These are phyloP conservation scores for Drosophila subsilvestris DNA, from an alignment of 2,888 invertebrate genomes.

Conservation along the genomic window DNA sequence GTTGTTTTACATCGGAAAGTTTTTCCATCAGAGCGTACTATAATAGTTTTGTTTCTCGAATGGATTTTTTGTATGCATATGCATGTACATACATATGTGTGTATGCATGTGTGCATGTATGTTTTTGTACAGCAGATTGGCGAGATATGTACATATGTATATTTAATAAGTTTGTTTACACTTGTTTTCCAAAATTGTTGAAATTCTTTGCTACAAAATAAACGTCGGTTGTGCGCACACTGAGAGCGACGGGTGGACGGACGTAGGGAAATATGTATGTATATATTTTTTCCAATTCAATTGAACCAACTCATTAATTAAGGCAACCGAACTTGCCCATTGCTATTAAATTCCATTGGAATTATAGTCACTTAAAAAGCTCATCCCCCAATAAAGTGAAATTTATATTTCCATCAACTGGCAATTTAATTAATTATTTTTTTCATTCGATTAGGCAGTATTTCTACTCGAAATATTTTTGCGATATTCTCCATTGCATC, in stretches of 20 bases:
- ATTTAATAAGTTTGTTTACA: conserved; percentile 41
- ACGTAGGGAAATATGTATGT: no score
- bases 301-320: conserved; percentile 14
- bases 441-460: background rate
- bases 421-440: background rate
- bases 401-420: background rate
- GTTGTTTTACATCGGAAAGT: no score
- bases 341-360: background rate
- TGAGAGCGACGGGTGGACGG: background rate
- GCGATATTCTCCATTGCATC: no score
- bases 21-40: no score
- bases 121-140: conserved; percentile 8
- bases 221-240: conserved; percentile 8
- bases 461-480: no score
- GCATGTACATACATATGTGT: no score
- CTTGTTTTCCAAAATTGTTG: conserved; percentile 8
- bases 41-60: no score
- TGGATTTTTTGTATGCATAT: no score
- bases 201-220: conserved; percentile 14
- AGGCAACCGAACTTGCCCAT: background rate
- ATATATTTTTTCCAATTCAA: conserved; percentile 4
- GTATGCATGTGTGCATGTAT: background rate
- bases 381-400: background rate
- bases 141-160: background rate
- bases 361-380: background rate